These are phyloP conservation scores for Nilaparvata lugens DNA, from an alignment of 1,140 invertebrate genomes.

Conservation along the genomic window DNA sequence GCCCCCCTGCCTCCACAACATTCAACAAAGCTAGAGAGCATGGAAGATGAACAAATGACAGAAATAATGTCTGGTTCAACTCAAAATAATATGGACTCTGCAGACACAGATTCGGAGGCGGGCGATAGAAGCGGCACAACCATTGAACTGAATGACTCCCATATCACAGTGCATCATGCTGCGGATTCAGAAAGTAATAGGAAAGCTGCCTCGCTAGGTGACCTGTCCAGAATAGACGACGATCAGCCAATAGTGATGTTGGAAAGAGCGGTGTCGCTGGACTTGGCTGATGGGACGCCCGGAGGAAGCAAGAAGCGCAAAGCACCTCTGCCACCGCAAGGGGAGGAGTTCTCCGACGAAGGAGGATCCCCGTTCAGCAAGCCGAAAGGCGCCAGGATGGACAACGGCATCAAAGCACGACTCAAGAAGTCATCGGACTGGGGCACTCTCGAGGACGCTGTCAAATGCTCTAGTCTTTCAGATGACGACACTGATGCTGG, in stretches of 20 bases:
- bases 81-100: slow-evolving; percentile 17
- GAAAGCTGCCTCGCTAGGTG: slow-evolving; percentile 70
- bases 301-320: slow-evolving; percentile 57
- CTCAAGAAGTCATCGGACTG: slow-evolving; percentile 64
- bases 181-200: slow-evolving; percentile 52
- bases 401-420: slow-evolving; percentile 48
- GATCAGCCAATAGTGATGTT: slow-evolving; percentile 44
- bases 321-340: slow-evolving; percentile 42
- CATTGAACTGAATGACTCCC: slow-evolving; percentile 60
- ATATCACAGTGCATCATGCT: slow-evolving; percentile 62
- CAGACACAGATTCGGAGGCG: slow-evolving; percentile 41
- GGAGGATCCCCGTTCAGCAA: slow-evolving; percentile 22
- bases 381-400: slow-evolving; percentile 49
- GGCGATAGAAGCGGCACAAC: slow-evolving; percentile 36
- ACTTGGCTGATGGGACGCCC: slow-evolving; percentile 56
- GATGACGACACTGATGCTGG: slow-evolving; percentile 20
- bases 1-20: slow-evolving; percentile 53
- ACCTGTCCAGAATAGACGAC: slow-evolving; percentile 61
- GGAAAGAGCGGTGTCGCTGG: slow-evolving; percentile 71
- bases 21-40: slow-evolving; percentile 14
- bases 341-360: slow-evolving; percentile 35
- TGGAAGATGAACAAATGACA: slow-evolving; percentile 18
- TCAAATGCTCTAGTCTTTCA: slow-evolving; percentile 28
- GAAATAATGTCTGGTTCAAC: slow-evolving; percentile 21
- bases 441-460: slow-evolving; percentile 64